Evolutionary conservation across 2,113 vertebrate species (phyloP), one percentile per base, ranked within the genome.

Genomic region (Neodontobutis hainanensis): DNA sequence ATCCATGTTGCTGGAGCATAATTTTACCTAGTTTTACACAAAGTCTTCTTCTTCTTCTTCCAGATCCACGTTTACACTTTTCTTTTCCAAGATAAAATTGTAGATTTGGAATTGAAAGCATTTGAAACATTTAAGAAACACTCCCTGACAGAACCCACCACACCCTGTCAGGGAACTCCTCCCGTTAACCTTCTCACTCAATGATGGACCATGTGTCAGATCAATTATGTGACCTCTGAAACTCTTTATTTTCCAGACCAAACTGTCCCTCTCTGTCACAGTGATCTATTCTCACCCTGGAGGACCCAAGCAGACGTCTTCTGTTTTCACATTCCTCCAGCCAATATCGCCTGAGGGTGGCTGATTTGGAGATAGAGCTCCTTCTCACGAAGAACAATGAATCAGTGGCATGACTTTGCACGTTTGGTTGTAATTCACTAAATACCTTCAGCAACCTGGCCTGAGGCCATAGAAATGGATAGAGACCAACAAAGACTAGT

Each of bases 251-350:
- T 64, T 65, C 46, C 34, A 19, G 2, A 27, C 52, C 34, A 4
- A 50, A 3, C 45, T 44, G 69, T 67, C 70, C 56, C 51, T 69
- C 65, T 74, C 59, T 14, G 32, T 67, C 11, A 0, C 0, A 5
- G 6, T 69, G 80, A 83, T 79, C 44, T 49, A 77, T 6, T 70
- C 0, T n/a, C 3, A 34, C 51, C 82, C 69, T 43, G 4, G 10
- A 58, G 77, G 6, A 5, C 48, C 67, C 19, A 6, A 64, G 63
- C 69, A 69, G 55, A 48, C 36, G 43, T 44, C 64, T 51, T 73
- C 57, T 73, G 82, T 65, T 75, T 62, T 44, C 73, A 79, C 55
- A 85, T 85, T 85, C 82, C 74, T 82, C 5, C 57, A 16, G 59
- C 60, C 47, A 15, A 32, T 35, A 3, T n/a, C 0, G 50, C 80